Evolutionary conservation across 2,797 vertebrate species (phyloP), one percentile per base, ranked within the genome.

Genomic region (Dallia pectoralis): DNA sequence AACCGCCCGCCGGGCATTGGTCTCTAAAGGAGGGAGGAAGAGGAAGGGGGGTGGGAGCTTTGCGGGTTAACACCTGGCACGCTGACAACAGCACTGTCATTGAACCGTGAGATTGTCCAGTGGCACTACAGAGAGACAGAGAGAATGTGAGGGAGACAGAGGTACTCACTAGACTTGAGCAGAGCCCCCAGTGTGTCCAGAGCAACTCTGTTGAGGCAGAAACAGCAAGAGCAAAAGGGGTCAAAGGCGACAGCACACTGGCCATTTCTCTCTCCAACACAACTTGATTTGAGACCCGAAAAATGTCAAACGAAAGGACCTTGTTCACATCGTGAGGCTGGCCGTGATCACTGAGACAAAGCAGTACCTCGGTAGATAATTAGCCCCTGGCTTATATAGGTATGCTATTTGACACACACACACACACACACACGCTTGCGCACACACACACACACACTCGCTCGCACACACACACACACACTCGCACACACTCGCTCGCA

Each of bases 141-240:
- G 78, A 73, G 36, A 67, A 51, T 40, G 36, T 40, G 2, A 40
- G 36, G 36, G 36, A n/a, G 63, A 44, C 9, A 15, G 22, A 71
- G 81, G 76, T 86, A 97, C 97, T 98, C 94, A 99, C 97, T 98
- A 89, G 96, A 98, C 95, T 98, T 99, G 87, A 99, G 94, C 89
- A 99, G 95, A 65, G 95, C 95, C 91, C 95, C 95, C 87, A 99
- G 93, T 78, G 97, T 96, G 82, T 99, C 97, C 93, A 99, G 93
- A 87, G 96, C 93, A 86, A 98, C 96, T 91, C 97, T 99, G 94
- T 92, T 89, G 91, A 53, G 18, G 16, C 7, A 65, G 7, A 32
- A 14, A 86, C 73, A 81, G 81, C 87, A 29, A 56, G 44, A 44
- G 47, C 56, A 30, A n/a, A n/a, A 44, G n/a, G 32, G 51, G 30